Evolutionary conservation across 1,140 invertebrate genomes (phyloP).

Genomic region (Coboldia fuscipes): DNA sequence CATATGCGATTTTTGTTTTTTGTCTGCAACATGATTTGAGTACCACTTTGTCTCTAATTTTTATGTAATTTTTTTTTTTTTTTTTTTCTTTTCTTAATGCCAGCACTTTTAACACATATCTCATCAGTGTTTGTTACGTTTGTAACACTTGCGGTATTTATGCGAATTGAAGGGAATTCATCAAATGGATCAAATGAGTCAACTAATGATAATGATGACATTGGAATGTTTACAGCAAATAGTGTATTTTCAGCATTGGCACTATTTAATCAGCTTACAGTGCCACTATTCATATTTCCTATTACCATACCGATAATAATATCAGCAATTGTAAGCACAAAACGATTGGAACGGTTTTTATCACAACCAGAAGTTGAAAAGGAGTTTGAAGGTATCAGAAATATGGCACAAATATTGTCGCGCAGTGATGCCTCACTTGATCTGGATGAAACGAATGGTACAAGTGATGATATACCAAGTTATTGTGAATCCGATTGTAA

Average conservation of each 20-base stretch:
- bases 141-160: constrained; percentile 44
- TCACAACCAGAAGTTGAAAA: constrained; percentile 39
- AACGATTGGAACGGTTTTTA: constrained; percentile 41
- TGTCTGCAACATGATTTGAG: too few relatives aligned
- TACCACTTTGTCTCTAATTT: too few relatives aligned
- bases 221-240: constrained; percentile 34
- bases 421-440: constrained; percentile 20
- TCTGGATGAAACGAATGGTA: constrained; percentile 11
- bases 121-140: constrained; percentile 48
- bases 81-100: constrained; percentile 21
- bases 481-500: too few relatives aligned
- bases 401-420: constrained; percentile 19
- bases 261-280: constrained; percentile 57
- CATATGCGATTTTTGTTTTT: too few relatives aligned
- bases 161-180: constrained; percentile 7
- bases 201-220: constrained; percentile 12
- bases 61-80: constrained; percentile 4
- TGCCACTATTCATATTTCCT: constrained; percentile 57
- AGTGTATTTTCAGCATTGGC: constrained; percentile 54
- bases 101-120: constrained; percentile 50
- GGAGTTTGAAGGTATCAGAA: constrained; percentile 22
- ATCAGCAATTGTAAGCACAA: constrained; percentile 45
- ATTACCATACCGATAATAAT: constrained; percentile 57
- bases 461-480: too few relatives aligned
- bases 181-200: background rate